Evolutionary conservation across 2,888 invertebrate species (phyloP).

Genomic region (Metallyticus violacea): DNA sequence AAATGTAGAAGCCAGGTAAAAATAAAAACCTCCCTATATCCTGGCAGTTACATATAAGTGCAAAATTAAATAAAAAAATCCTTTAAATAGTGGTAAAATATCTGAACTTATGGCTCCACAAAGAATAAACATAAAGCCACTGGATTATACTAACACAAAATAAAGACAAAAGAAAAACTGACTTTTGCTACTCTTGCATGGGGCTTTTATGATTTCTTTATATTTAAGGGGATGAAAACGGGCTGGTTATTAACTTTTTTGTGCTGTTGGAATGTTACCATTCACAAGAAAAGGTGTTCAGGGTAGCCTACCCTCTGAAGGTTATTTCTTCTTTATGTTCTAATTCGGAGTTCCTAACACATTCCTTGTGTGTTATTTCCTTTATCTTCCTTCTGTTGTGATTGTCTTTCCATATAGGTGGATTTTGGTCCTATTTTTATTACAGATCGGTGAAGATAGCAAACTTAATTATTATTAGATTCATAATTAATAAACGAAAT

Average conservation of each 20-base stretch:
- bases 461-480: neutral
- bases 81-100: neutral
- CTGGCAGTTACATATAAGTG: neutral
- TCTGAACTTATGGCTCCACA: neutral
- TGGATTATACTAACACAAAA: neutral
- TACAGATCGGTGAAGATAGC: neutral
- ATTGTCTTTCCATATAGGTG: conserved; percentile 29
- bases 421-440: conserved; percentile 27
- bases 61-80: neutral
- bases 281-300: neutral
- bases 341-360: neutral
- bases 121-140: neutral
- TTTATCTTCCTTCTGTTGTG: conserved; percentile 12
- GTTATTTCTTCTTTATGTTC: neutral
- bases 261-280: conserved; percentile 25
- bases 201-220: neutral
- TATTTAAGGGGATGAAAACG: neutral
- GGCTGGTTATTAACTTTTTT: neutral
- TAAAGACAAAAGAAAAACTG: neutral
- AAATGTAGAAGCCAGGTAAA: neutral
- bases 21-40: neutral
- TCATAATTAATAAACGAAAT: neutral
- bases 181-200: neutral
- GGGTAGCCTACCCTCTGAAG: neutral
- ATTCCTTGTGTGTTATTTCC: neutral